A percentile compares a stretch with the other conserved stretches of the same genome.
These are phyloP conservation scores for Oncorhynchus masou DNA, from an alignment of 2,113 vertebrate species.

Conservation along the genomic window DNA sequence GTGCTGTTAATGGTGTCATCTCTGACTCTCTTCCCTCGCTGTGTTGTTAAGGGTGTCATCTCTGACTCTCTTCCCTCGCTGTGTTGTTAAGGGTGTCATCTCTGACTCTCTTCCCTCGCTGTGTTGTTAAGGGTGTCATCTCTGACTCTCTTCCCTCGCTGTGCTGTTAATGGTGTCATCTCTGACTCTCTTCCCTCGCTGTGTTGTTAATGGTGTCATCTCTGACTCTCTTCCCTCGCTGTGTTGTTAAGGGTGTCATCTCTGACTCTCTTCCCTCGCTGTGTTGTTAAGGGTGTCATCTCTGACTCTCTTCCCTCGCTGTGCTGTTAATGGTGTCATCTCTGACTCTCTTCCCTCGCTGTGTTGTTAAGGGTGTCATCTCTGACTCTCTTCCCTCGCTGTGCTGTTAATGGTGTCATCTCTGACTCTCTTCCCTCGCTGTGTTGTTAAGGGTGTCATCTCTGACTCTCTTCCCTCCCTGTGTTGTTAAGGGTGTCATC, in stretches of 20 bases:
- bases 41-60: slow-evolving; percentile 54
- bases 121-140: slow-evolving; percentile 54
- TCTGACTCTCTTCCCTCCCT: slow-evolving; percentile 23
- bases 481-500: slow-evolving; percentile 54
- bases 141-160: slow-evolving; percentile 23
- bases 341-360: slow-evolving; percentile 23
- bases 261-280: slow-evolving; percentile 23
- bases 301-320: slow-evolving; percentile 23
- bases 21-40: slow-evolving; percentile 23
- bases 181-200: slow-evolving; percentile 23
- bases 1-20: slow-evolving; percentile 54
- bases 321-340: slow-evolving; percentile 54
- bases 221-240: slow-evolving; percentile 23
- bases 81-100: slow-evolving; percentile 54
- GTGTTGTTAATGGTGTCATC: slow-evolving; percentile 54
- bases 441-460: slow-evolving; percentile 54
- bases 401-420: slow-evolving; percentile 54
- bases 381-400: slow-evolving; percentile 23
- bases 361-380: slow-evolving; percentile 54
- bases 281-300: slow-evolving; percentile 54
- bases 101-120: slow-evolving; percentile 23
- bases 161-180: slow-evolving; percentile 54
- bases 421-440: slow-evolving; percentile 23
- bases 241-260: slow-evolving; percentile 54
- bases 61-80: slow-evolving; percentile 23